phyloP scores from a whole-genome alignment of 2,113 vertebrate genomes.

The Rhegmatorhina hoffmannsi region DNA sequence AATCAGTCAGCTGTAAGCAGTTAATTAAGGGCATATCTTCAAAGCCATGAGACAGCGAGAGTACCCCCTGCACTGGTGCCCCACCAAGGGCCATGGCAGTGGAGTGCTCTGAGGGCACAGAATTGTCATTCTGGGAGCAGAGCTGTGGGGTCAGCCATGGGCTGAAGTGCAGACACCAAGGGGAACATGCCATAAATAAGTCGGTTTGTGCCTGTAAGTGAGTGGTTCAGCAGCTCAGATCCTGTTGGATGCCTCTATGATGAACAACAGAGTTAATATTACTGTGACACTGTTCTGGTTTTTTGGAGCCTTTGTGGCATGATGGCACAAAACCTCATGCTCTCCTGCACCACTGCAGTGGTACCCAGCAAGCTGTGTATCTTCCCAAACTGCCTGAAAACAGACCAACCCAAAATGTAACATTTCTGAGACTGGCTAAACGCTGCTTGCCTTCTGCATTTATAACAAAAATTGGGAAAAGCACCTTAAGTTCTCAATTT shows the following conservation, averaged over 20 bases:
- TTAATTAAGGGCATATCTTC: not conserved
- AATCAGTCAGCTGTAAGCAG: fast-evolving
- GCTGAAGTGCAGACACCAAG: not conserved
- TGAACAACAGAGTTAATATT: not conserved
- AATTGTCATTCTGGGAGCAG: not conserved
- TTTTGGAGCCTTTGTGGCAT: not conserved
- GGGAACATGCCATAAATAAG: fast-evolving
- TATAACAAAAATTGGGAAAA: not conserved
- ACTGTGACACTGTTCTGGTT: not conserved
- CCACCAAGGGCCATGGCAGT: not conserved
- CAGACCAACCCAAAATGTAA: not conserved
- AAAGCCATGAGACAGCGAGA: not conserved
- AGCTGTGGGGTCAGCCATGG: not conserved
- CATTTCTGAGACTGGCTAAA: not conserved
- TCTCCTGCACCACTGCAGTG: not conserved
- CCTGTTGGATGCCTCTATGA: not conserved
- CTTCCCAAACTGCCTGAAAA: not conserved
- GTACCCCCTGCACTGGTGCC: fast-evolving
- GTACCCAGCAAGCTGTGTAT: not conserved
- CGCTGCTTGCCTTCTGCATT: not conserved
- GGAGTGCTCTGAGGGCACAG: not conserved
- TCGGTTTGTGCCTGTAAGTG: not conserved
- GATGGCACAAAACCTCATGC: not conserved
- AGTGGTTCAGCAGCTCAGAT: not conserved
- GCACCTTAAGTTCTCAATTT: not conserved